A percentile compares a stretch with the other conserved stretches of the same genome.
Evolutionary conservation across 1,140 invertebrate genomes (phyloP).

Genomic region (Nasonia giraulti): DNA sequence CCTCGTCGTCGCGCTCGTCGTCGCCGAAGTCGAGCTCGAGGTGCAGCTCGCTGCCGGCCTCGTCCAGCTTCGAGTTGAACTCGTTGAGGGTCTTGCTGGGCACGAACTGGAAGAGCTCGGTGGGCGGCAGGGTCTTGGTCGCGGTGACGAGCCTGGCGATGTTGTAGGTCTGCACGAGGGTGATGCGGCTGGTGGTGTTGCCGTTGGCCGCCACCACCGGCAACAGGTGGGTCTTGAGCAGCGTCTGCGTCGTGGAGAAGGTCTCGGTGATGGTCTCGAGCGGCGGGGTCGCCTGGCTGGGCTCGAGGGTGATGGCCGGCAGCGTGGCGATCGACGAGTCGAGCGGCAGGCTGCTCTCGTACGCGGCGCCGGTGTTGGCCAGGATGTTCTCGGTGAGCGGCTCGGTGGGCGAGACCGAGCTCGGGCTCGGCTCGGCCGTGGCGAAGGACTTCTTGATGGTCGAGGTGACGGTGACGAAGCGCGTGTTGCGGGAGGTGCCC

Average conservation of each 20-base stretch:
- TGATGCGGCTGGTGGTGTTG: slow-evolving; percentile 83
- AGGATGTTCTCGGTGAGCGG: slow-evolving; percentile 91
- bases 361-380: slow-evolving; percentile 83
- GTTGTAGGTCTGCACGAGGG: slow-evolving; percentile 90
- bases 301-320: slow-evolving; percentile 84
- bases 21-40: slow-evolving; percentile 89
- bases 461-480: slow-evolving; percentile 89
- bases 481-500: slow-evolving; percentile 88
- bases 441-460: slow-evolving; percentile 85
- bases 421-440: slow-evolving; percentile 75
- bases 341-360: slow-evolving; percentile 81
- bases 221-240: slow-evolving; percentile 90
- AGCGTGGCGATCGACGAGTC: slow-evolving; percentile 88
- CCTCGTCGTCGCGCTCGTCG: slow-evolving; percentile 83
- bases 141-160: slow-evolving; percentile 89
- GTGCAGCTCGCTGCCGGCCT: slow-evolving; percentile 90
- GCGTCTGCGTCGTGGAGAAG: slow-evolving; percentile 90
- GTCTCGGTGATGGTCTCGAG: slow-evolving; percentile 92
- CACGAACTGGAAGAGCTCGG: slow-evolving; percentile 90
- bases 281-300: slow-evolving; percentile 85
- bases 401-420: slow-evolving; percentile 78
- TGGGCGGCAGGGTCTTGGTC: slow-evolving; percentile 89
- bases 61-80: slow-evolving; percentile 89
- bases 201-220: slow-evolving; percentile 84
- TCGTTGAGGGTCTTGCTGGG: slow-evolving; percentile 91